A percentile compares a stretch with the other conserved stretches of the same genome.
Evolutionary conservation across 2,113 vertebrate species (phyloP).

Genomic region (Macrotis lagotis): DNA sequence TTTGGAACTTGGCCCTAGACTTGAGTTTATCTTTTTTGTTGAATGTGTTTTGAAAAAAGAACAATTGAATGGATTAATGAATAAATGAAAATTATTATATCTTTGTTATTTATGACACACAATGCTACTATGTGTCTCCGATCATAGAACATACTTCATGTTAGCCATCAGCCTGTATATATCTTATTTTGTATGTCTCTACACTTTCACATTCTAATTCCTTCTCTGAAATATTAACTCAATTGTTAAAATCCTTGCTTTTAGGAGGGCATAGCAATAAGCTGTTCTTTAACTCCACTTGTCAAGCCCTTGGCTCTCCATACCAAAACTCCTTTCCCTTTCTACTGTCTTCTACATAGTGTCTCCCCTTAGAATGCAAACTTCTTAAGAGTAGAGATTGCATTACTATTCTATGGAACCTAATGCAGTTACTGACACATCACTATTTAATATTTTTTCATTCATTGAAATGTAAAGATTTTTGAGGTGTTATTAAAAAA

Average conservation of each 20-base stretch:
- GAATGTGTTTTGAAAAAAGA: background rate
- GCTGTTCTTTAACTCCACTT: background rate
- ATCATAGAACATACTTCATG: background rate
- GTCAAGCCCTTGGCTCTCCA: background rate
- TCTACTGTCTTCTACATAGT: accelerated
- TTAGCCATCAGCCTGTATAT: background rate
- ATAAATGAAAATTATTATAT: background rate
- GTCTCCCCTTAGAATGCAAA: background rate
- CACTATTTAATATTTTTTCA: background rate
- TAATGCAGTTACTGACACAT: background rate
- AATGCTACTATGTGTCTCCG: background rate
- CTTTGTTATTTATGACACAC: background rate
- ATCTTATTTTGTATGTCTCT: background rate
- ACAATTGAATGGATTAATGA: background rate
- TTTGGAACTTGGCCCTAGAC: background rate
- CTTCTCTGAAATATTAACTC: background rate
- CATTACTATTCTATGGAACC: background rate
- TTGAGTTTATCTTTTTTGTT: background rate
- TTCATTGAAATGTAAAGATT: background rate
- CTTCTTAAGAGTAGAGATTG: background rate
- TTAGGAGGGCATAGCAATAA: background rate
- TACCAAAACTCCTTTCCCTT: background rate
- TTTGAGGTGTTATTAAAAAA: background rate
- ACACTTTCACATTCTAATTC: background rate
- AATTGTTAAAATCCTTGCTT: background rate